phyloP scores from a whole-genome alignment of 2,113 vertebrate species.

The Atherinomorus stipes region DNA sequence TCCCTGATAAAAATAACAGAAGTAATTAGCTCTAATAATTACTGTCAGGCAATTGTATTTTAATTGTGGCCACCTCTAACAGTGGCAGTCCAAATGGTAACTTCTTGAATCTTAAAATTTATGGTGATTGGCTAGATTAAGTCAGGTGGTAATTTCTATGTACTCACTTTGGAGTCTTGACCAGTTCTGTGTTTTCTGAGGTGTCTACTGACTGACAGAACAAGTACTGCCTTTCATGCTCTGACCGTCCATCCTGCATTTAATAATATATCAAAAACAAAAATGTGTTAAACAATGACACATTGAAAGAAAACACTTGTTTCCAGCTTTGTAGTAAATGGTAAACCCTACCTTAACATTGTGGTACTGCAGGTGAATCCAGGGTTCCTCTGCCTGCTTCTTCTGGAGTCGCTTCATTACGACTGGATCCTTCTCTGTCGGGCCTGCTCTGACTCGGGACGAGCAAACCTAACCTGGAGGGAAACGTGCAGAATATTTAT shows the following conservation, averaged over 20 bases:
- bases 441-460: slow-evolving; percentile 95
- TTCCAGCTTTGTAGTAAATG: too few species aligned
- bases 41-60: neutral
- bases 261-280: neutral
- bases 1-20: slow-evolving; percentile 80
- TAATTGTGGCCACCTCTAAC: too few species aligned
- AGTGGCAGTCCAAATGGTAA: too few species aligned
- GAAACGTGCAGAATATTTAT: neutral
- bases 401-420: slow-evolving; percentile 98
- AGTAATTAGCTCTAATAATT: too few species aligned
- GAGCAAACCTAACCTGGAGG: slow-evolving; percentile 92
- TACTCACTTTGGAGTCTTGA: slow-evolving; percentile 94
- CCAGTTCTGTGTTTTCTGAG: slow-evolving; percentile 90
- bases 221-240: slow-evolving; percentile 96
- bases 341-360: slow-evolving; percentile 83
- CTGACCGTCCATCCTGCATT: slow-evolving; percentile 91
- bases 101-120: too few species aligned
- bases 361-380: slow-evolving; percentile 93
- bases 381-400: slow-evolving; percentile 96
- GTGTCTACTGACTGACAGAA: slow-evolving; percentile 89
- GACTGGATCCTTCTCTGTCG: slow-evolving; percentile 94
- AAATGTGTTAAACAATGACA: neutral
- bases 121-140: too few species aligned
- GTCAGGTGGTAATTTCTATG: too few species aligned
- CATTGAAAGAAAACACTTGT: too few species aligned